Evolutionary conservation across 2,113 vertebrate genomes (phyloP).

Genomic region (Nothobranchius kuhntae): DNA sequence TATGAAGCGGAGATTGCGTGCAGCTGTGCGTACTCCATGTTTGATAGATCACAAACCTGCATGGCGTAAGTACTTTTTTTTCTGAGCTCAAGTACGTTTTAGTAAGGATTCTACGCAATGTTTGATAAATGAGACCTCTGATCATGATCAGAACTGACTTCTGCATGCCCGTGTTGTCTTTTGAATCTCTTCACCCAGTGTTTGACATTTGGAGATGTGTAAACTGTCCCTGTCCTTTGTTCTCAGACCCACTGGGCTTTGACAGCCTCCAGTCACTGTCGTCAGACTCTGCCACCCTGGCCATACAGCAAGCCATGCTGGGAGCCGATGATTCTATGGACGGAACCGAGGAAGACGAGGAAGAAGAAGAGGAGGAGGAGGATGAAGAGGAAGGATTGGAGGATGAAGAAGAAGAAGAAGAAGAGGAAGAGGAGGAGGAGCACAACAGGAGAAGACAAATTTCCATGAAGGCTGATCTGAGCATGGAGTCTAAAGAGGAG

Average conservation of each 20-base stretch:
- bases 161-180: too few species aligned
- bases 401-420: slow-evolving; percentile 79
- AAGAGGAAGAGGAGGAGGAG: slow-evolving; percentile 82
- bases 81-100: too few species aligned
- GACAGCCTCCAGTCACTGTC: slow-evolving; percentile 94
- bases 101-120: too few species aligned
- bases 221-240: not conserved
- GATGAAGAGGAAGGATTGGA: slow-evolving; percentile 84
- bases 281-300: slow-evolving; percentile 92
- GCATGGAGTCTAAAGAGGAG: slow-evolving; percentile 93
- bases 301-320: slow-evolving; percentile 98
- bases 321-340: slow-evolving; percentile 93
- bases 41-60: too few species aligned
- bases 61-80: too few species aligned
- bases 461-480: slow-evolving; percentile 83
- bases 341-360: slow-evolving; percentile 89
- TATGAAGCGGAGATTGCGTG: too few species aligned
- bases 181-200: not conserved
- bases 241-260: slow-evolving; percentile 86
- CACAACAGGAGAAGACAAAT: slow-evolving; percentile 82
- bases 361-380: slow-evolving; percentile 87
- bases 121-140: too few species aligned
- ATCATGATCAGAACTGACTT: too few species aligned
- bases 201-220: not conserved
- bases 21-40: too few species aligned